Conservation (phyloP, 2,888 invertebrate genomes). For the Melangyna quadrimaculata region DNA sequence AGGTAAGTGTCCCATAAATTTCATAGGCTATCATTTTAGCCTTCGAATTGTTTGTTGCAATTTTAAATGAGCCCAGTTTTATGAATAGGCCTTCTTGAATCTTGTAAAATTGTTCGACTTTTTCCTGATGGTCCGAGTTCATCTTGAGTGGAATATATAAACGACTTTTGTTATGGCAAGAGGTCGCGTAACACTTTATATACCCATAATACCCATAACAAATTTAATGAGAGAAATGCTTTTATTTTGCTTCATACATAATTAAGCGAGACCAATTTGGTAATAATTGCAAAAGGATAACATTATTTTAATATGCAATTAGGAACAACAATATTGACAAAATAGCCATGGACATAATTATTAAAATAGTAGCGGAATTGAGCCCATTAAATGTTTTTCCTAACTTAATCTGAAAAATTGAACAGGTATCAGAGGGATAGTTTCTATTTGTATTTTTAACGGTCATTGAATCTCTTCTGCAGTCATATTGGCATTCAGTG, state of each 20-base stretch:
- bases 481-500: too few species aligned
- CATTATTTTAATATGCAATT: neutral
- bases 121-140: neutral
- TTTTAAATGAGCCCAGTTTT: neutral
- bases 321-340: neutral
- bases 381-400: neutral
- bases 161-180: neutral
- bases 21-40: neutral
- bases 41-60: neutral
- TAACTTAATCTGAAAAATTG: neutral
- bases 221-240: neutral
- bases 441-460: too few species aligned
- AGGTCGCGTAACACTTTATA: neutral
- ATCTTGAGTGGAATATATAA: neutral
- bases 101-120: slow-evolving; percentile 11
- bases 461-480: too few species aligned
- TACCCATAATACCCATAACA: too few species aligned
- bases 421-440: neutral
- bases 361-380: neutral
- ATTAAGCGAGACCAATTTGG: neutral
- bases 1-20: neutral
- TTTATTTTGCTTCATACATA: slow-evolving; percentile 20
- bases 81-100: neutral
- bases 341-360: neutral
- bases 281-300: slow-evolving; percentile 4